Conservation (phyloP, 2,113 vertebrate species). For the Sisor rabdophorus region DNA sequence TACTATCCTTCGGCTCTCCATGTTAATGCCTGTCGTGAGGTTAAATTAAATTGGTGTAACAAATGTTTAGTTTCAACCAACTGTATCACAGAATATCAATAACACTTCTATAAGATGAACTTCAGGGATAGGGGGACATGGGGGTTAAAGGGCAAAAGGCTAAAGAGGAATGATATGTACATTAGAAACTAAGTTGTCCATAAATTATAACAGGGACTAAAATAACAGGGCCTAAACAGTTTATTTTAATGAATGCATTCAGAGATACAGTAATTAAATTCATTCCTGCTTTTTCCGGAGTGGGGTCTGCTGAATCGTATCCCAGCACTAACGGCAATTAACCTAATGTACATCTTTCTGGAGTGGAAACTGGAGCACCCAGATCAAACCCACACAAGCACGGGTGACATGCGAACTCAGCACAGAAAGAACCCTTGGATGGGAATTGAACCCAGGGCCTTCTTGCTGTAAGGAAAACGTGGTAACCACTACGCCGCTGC, state of each 20-base stretch:
- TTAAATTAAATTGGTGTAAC: constrained; percentile 99
- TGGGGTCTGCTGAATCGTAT: no score
- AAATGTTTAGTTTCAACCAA: constrained; percentile 85
- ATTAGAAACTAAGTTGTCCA: constrained; percentile 74
- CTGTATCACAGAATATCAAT: constrained; percentile 84
- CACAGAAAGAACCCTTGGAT: no score
- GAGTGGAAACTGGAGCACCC: no score
- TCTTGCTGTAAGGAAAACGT: no score
- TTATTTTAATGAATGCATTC: constrained; percentile 76
- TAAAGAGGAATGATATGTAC: constrained; percentile 60
- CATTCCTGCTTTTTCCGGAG: no score
- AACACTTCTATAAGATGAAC: constrained; percentile 76
- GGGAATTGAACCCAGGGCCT: no score
- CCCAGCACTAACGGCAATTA: no score
- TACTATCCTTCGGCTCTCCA: constrained; percentile 73
- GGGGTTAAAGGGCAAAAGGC: neutral
- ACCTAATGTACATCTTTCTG: no score
- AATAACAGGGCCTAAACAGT: no score
- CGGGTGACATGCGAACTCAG: no score
- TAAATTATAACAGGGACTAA: constrained; percentile 70
- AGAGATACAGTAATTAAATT: constrained; percentile 75
- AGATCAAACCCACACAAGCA: no score
- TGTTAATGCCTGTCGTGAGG: constrained; percentile 89
- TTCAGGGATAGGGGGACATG: constrained; percentile 69
- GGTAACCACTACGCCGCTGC: no score